These are phyloP conservation scores for Pachypanchax playfairii DNA, from an alignment of 2,113 vertebrate species.

Conservation along the genomic window DNA sequence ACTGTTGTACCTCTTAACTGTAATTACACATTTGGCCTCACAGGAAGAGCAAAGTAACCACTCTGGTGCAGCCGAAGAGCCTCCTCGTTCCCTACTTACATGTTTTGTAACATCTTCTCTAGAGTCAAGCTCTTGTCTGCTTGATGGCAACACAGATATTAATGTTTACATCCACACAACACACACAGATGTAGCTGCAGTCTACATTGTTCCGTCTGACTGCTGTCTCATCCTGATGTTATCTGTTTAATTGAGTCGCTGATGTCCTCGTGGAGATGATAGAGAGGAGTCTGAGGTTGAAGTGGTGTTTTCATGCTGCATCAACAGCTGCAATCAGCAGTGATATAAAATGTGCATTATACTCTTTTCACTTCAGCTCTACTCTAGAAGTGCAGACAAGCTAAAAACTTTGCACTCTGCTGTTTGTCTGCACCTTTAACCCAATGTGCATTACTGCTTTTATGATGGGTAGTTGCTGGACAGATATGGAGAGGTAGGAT, in stretches of 20 bases:
- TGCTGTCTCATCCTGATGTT: slow-evolving; percentile 20
- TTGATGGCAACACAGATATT: background rate
- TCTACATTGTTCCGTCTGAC: background rate
- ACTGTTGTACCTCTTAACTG: slow-evolving; percentile 23
- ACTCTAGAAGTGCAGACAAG: background rate
- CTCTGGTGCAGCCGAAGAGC: slow-evolving; percentile 20
- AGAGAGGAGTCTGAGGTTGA: background rate
- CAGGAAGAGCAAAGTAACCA: slow-evolving; percentile 14
- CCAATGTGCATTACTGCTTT: background rate
- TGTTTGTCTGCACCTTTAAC: slow-evolving; percentile 1
- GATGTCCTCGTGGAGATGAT: background rate
- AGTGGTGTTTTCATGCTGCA: slow-evolving; percentile 2
- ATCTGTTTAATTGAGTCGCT: background rate
- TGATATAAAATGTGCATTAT: background rate
- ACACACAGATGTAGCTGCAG: background rate
- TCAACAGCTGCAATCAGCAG: slow-evolving; percentile 1
- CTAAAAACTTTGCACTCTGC: background rate
- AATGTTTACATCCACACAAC: background rate
- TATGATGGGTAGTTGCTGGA: background rate
- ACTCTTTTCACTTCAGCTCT: background rate
- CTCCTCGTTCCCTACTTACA: background rate
- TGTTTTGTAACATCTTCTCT: slow-evolving; percentile 16
- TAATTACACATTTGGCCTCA: slow-evolving; percentile 29
- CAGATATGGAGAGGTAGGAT: background rate
- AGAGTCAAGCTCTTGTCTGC: slow-evolving; percentile 1